These are phyloP conservation scores for Aegithalos caudatus DNA, from an alignment of 2,113 vertebrate genomes.

Conservation along the genomic window DNA sequence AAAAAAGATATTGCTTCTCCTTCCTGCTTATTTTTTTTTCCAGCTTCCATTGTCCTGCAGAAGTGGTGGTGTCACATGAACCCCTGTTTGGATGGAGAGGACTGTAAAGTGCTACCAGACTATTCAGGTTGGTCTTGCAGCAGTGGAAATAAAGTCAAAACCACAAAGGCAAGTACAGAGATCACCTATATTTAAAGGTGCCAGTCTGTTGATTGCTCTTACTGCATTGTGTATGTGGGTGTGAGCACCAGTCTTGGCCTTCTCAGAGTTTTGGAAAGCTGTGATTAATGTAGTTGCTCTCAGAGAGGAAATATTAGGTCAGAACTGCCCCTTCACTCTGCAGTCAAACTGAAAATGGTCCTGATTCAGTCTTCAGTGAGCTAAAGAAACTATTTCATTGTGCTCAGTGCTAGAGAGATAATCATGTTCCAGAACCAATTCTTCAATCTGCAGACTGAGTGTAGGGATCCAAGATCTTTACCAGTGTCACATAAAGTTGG, in stretches of 20 bases:
- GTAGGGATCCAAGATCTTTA: neutral
- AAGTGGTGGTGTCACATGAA: constrained; percentile 99
- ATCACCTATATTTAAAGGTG: neutral
- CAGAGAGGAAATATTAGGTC: neutral
- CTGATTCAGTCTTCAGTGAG: neutral
- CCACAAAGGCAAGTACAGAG: constrained; percentile 88
- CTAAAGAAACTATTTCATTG: accelerated
- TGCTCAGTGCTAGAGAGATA: neutral
- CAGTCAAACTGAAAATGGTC: neutral
- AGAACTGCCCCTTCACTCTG: neutral
- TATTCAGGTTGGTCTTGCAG: constrained; percentile 97
- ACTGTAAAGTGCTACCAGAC: constrained; percentile 95
- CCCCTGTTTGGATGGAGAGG: constrained; percentile 94
- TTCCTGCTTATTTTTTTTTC: constrained; percentile 4
- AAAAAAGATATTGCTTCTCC: neutral
- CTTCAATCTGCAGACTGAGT: neutral
- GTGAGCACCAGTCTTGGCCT: neutral
- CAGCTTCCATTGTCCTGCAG: constrained; percentile 92
- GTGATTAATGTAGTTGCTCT: neutral
- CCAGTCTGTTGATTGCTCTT: neutral
- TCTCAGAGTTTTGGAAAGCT: neutral
- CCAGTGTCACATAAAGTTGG: neutral
- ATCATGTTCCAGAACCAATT: neutral
- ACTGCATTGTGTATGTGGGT: neutral
- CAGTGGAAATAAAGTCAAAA: constrained; percentile 99